Percentiles rank a stretch among this genome's conserved stretches.
Conservation (phyloP, 1,140 invertebrate genomes). For the Calycopis cecrops region DNA sequence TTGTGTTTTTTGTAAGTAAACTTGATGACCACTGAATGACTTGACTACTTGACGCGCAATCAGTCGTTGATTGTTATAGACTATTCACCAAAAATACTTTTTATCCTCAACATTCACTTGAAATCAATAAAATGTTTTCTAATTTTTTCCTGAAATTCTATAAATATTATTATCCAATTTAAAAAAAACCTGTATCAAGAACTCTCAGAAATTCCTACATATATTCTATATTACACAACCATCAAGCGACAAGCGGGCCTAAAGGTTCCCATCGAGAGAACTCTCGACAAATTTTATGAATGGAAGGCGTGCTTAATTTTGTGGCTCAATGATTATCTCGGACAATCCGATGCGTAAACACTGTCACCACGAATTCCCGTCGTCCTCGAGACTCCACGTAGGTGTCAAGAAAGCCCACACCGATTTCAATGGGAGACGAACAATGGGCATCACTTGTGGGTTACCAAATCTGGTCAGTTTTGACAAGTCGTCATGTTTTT, state of each 20-base stretch:
- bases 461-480: slow-evolving; percentile 69
- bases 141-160: too few species aligned
- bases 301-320: slow-evolving; percentile 58
- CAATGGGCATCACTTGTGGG: slow-evolving; percentile 65
- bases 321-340: slow-evolving; percentile 50
- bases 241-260: slow-evolving; percentile 20
- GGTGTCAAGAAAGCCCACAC: slow-evolving; percentile 64
- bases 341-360: slow-evolving; percentile 67
- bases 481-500: slow-evolving; percentile 73
- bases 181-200: too few species aligned
- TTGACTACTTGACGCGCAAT: too few species aligned
- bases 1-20: too few species aligned
- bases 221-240: slow-evolving; percentile 20
- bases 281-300: slow-evolving; percentile 38
- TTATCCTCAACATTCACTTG: too few species aligned
- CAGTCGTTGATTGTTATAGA: too few species aligned
- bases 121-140: too few species aligned
- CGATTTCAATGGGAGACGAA: slow-evolving; percentile 54
- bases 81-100: too few species aligned
- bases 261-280: slow-evolving; percentile 15
- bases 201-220: too few species aligned
- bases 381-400: slow-evolving; percentile 46
- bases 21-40: too few species aligned
- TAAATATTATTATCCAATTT: too few species aligned
- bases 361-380: slow-evolving; percentile 44